phyloP scores from a whole-genome alignment of 64 coral and sea anemone genomes.

The Actinia tenebrosa region DNA sequence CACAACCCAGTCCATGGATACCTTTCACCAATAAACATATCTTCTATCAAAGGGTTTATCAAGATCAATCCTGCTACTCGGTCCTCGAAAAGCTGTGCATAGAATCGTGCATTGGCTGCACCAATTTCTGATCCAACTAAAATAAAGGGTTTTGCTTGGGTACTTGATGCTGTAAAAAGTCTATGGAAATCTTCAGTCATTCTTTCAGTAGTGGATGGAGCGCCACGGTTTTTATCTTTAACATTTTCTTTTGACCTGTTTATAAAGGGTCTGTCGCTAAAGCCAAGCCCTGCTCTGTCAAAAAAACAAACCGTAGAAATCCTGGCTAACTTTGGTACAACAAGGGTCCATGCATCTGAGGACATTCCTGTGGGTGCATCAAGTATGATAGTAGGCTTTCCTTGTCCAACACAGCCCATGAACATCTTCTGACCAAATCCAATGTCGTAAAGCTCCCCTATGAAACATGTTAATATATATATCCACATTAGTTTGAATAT shows the following conservation, averaged over 20 bases:
- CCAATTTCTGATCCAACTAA: conserved; percentile 88
- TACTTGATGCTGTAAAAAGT: conserved; percentile 60
- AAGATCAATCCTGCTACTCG: conserved; percentile 61
- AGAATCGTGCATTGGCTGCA: conserved; percentile 89
- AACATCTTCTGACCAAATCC: conserved; percentile 86
- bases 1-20: conserved; percentile 60
- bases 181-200: conserved; percentile 92
- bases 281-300: conserved; percentile 88
- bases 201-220: conserved; percentile 75
- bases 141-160: conserved; percentile 64
- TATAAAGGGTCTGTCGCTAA: conserved; percentile 75
- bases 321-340: conserved; percentile 63
- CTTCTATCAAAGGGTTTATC: conserved; percentile 80
- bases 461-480: neutral
- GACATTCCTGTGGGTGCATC: conserved; percentile 87
- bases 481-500: too few relatives aligned
- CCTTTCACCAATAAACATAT: conserved; percentile 57
- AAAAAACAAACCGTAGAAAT: conserved; percentile 82
- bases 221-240: conserved; percentile 44
- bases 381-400: conserved; percentile 68
- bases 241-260: conserved; percentile 38
- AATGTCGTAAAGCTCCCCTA: conserved; percentile 80
- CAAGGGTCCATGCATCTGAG: conserved; percentile 76
- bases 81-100: conserved; percentile 78
- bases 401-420: conserved; percentile 77